Conservation (phyloP, 2,797 vertebrate genomes). For the Darevskia nairensis region DNA sequence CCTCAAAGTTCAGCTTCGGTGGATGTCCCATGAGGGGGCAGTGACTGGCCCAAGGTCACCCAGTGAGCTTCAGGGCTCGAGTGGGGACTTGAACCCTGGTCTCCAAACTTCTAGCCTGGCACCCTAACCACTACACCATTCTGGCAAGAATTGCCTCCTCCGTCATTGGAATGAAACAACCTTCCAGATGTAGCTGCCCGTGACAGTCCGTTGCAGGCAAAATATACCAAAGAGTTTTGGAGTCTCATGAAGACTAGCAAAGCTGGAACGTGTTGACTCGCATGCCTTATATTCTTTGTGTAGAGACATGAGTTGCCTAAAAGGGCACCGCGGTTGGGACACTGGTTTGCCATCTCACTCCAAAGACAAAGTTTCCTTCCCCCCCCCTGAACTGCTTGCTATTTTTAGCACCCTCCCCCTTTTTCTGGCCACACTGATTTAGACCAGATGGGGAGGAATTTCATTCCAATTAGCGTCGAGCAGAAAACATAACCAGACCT, state of each 20-base stretch:
- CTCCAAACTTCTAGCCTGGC: too few species aligned
- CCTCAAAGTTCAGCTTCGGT: too few species aligned
- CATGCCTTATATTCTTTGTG: neutral
- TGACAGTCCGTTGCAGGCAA: neutral
- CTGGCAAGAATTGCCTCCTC: too few species aligned
- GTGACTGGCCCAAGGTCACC: too few species aligned
- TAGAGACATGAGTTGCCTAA: constrained; percentile 6
- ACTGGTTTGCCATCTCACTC: constrained; percentile 45
- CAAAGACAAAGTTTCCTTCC: constrained; percentile 41
- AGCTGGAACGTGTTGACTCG: neutral
- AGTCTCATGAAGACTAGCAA: neutral
- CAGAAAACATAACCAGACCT: constrained; percentile 33
- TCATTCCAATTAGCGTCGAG: constrained; percentile 34
- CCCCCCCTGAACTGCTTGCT: constrained; percentile 47
- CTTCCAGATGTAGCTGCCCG: neutral
- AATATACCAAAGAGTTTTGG: neutral
- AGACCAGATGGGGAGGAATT: constrained; percentile 69
- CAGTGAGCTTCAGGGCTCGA: neutral
- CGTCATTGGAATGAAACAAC: neutral
- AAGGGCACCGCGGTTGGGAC: constrained; percentile 18
- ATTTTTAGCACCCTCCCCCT: constrained; percentile 68
- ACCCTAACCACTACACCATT: too few species aligned
- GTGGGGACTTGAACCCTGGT: neutral
- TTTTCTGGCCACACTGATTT: constrained; percentile 56
- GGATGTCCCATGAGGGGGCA: too few species aligned